phyloP scores from a whole-genome alignment of 2,888 invertebrate species.

The Thymelicus acteon region DNA sequence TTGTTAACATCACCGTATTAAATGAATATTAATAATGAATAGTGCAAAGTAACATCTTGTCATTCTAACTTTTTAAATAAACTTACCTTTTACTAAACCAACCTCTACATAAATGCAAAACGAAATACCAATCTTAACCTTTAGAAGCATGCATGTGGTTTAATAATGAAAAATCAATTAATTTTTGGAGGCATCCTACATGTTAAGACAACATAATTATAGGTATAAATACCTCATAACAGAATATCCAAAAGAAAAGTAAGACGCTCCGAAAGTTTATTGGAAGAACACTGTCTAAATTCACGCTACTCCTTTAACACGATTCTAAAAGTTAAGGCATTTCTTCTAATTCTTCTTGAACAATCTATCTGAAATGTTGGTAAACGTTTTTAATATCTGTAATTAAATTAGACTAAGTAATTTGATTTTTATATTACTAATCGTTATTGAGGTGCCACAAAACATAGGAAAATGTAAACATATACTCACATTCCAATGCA shows the following conservation, averaged over 20 bases:
- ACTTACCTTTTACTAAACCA: conserved; percentile 39
- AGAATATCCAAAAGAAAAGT: too few relatives aligned
- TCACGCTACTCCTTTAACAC: conserved; percentile 39
- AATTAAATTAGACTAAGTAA: conserved; percentile 12
- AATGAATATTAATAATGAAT: conserved; percentile 32
- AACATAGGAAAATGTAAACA: conserved; percentile 48
- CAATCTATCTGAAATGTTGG: background rate
- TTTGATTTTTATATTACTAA: conserved; percentile 33
- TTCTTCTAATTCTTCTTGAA: conserved; percentile 6
- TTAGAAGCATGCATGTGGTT: conserved; percentile 21
- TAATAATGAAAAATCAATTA: background rate
- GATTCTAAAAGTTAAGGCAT: background rate
- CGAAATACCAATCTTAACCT: conserved; percentile 39
- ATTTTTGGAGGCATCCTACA: background rate
- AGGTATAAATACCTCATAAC: too few relatives aligned
- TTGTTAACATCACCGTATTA: conserved; percentile 23
- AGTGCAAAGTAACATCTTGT: conserved; percentile 64
- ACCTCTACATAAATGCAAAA: conserved; percentile 29
- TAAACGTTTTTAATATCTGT: conserved; percentile 3
- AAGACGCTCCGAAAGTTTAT: conserved; percentile 34
- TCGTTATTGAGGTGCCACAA: conserved; percentile 62
- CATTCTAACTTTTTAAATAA: conserved; percentile 61
- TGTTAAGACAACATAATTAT: too few relatives aligned
- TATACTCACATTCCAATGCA: conserved; percentile 43
- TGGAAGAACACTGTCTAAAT: conserved; percentile 38